Conservation (phyloP, 2,888 invertebrate genomes). For the Prosapia bicincta region DNA sequence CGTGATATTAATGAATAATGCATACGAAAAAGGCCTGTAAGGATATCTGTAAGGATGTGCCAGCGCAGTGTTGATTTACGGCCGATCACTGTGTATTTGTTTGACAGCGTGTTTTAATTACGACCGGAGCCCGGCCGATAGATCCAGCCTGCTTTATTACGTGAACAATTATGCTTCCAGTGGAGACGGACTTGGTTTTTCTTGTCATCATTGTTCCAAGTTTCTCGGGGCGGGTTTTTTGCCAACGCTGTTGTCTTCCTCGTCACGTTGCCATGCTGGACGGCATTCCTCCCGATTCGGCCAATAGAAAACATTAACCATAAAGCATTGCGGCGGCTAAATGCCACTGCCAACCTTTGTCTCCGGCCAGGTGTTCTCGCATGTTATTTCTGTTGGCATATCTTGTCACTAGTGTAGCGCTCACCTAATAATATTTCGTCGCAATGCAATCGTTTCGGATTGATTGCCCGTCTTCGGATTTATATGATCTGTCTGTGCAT, state of each 20-base stretch:
- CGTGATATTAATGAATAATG: too few species aligned
- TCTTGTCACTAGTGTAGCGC: too few species aligned
- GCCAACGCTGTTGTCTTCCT: conserved; percentile 16
- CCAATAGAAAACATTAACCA: not conserved
- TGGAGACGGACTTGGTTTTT: conserved; percentile 17
- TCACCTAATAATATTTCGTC: too few species aligned
- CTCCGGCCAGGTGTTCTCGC: not conserved
- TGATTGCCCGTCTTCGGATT: too few species aligned
- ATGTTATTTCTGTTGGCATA: too few species aligned
- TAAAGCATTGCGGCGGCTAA: not conserved
- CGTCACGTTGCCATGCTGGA: conserved; percentile 5
- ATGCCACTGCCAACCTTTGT: not conserved
- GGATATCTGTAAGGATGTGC: too few species aligned
- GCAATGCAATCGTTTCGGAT: too few species aligned
- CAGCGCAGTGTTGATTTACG: too few species aligned
- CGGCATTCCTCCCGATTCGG: conserved; percentile 12
- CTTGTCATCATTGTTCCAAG: conserved; percentile 24
- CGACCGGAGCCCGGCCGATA: conserved; percentile 1
- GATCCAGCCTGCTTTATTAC: conserved; percentile 14
- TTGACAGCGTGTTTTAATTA: conserved; percentile 17
- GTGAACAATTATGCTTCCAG: conserved; percentile 22
- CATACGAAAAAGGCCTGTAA: too few species aligned
- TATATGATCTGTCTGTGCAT: too few species aligned
- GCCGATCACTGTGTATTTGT: too few species aligned
- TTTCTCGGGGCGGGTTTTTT: conserved; percentile 14